A percentile compares a stretch with the other conserved stretches of the same genome.
Evolutionary conservation across 2,888 invertebrate species (phyloP).

Genomic region (Rhagophthalmus giganteus): DNA sequence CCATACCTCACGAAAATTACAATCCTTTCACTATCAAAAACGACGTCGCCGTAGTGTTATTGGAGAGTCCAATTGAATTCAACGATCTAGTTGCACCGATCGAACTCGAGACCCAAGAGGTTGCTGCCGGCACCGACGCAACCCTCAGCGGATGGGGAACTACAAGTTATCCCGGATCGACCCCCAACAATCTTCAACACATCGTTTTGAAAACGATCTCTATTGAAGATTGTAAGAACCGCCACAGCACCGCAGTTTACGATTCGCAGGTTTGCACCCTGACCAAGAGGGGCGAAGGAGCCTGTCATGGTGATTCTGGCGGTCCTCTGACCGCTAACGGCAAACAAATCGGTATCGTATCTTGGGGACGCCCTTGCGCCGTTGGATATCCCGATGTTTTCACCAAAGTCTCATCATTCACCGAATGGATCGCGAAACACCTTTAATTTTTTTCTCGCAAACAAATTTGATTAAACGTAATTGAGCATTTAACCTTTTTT

Average conservation of each 20-base stretch:
- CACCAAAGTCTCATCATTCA: conserved; percentile 17
- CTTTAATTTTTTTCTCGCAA: no score
- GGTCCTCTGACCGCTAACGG: conserved; percentile 31
- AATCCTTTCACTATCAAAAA: conserved; percentile 20
- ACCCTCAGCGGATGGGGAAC: conserved; percentile 59
- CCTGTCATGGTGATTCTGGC: conserved; percentile 58
- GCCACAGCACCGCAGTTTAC: conserved; percentile 55
- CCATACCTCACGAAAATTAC: conserved; percentile 35
- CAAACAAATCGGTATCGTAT: conserved; percentile 25
- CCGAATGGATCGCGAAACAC: conserved; percentile 31
- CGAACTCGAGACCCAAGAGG: conserved; percentile 45
- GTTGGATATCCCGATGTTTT: conserved; percentile 28
- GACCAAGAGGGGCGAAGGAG: conserved; percentile 62
- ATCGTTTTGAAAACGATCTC: conserved; percentile 58
- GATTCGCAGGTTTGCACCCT: conserved; percentile 62
- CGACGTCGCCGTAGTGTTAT: conserved; percentile 36
- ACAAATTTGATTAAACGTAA: no score
- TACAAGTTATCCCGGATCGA: conserved; percentile 59
- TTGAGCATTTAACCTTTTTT: no score
- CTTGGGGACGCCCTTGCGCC: conserved; percentile 26
- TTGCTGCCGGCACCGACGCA: conserved; percentile 48
- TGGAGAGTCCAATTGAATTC: conserved; percentile 21
- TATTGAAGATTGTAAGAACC: conserved; percentile 56
- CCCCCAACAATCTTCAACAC: conserved; percentile 61
- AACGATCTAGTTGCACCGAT: conserved; percentile 28